Conservation (phyloP, 2,888 invertebrate genomes). For the Eudemis profundana region DNA sequence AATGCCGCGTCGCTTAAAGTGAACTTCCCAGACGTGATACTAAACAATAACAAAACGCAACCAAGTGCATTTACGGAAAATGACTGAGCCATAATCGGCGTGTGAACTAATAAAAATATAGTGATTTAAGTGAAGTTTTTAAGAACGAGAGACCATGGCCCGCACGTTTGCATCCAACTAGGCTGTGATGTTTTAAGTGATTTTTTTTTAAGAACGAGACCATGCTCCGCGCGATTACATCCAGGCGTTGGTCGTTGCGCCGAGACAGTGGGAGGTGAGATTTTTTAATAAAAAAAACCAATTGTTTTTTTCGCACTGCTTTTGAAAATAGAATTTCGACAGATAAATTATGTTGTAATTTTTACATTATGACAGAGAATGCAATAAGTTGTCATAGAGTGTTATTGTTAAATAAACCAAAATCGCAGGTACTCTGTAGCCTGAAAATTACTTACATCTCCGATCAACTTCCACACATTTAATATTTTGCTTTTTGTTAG, state of each 20-base stretch:
- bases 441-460: too few relatives aligned
- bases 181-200: constrained; percentile 49
- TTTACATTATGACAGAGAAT: too few relatives aligned
- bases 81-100: constrained; percentile 26
- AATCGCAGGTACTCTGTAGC: too few relatives aligned
- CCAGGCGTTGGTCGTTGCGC: constrained; percentile 79
- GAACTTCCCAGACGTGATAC: constrained; percentile 36
- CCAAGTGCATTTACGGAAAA: constrained; percentile 40
- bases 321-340: background rate
- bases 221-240: constrained; percentile 79
- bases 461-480: too few relatives aligned
- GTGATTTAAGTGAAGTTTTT: constrained; percentile 51
- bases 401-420: too few relatives aligned
- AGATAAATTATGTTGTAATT: too few relatives aligned
- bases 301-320: background rate
- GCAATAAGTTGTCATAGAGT: too few relatives aligned
- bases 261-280: constrained; percentile 81
- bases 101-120: constrained; percentile 48
- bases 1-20: constrained; percentile 13
- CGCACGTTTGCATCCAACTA: constrained; percentile 72
- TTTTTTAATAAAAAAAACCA: background rate
- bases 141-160: constrained; percentile 60
- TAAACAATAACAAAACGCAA: constrained; percentile 17
- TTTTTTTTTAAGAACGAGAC: constrained; percentile 45
- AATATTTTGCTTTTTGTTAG: too few relatives aligned